Evolutionary conservation across 2,797 vertebrate genomes (phyloP).

Genomic region (Furcifer pardalis): DNA sequence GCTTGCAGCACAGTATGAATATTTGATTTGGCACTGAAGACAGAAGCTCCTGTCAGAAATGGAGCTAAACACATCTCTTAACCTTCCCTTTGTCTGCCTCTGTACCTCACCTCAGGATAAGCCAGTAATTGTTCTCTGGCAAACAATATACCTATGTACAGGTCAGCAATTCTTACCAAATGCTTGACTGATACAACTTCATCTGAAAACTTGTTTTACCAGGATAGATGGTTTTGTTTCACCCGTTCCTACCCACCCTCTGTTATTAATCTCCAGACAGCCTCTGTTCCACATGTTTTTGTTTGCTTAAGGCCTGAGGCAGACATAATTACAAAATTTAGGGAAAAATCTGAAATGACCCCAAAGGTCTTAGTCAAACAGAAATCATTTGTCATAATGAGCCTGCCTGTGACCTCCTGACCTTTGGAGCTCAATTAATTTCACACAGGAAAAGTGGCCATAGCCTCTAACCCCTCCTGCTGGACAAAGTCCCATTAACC

Average conservation of each 20-base stretch:
- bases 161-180: slow-evolving; percentile 50
- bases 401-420: slow-evolving; percentile 66
- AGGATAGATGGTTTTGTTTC: slow-evolving; percentile 44
- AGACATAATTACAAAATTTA: slow-evolving; percentile 74
- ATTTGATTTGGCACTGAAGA: background rate
- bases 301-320: slow-evolving; percentile 71
- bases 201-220: slow-evolving; percentile 50
- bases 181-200: slow-evolving; percentile 35
- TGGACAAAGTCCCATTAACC: slow-evolving; percentile 46
- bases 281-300: slow-evolving; percentile 53
- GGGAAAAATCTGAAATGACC: slow-evolving; percentile 70
- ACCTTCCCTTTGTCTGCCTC: slow-evolving; percentile 21
- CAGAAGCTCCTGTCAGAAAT: slow-evolving; percentile 44
- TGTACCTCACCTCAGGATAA: background rate
- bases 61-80: slow-evolving; percentile 27
- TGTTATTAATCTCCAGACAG: slow-evolving; percentile 52
- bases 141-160: slow-evolving; percentile 48
- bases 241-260: background rate
- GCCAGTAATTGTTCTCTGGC: slow-evolving; percentile 43
- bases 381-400: slow-evolving; percentile 78
- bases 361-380: slow-evolving; percentile 73
- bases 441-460: slow-evolving; percentile 66
- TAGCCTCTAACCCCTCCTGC: slow-evolving; percentile 59
- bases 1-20: background rate
- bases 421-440: slow-evolving; percentile 75